Conservation (phyloP, 2,888 invertebrate genomes). For the Bedellia somnulentella region DNA sequence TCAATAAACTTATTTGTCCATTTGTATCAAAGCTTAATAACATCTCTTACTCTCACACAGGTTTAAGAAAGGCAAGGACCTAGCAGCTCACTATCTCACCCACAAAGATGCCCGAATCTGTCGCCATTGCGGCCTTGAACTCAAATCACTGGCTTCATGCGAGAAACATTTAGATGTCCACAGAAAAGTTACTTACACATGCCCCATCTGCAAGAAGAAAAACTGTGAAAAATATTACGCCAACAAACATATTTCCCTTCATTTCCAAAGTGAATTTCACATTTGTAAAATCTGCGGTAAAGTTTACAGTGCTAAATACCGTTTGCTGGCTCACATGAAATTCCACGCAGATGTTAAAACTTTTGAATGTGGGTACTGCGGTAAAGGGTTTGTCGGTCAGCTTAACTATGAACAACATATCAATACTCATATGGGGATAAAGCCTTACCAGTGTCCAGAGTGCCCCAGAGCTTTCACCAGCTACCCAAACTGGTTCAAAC, state of each 20-base stretch:
- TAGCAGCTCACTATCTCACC: conserved; percentile 25
- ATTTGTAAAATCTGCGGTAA: conserved; percentile 63
- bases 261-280: conserved; percentile 34
- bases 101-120: conserved; percentile 28
- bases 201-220: conserved; percentile 58
- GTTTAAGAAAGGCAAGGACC: conserved; percentile 26
- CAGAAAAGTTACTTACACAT: conserved; percentile 32
- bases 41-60: conserved; percentile 21
- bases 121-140: conserved; percentile 31
- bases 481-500: conserved; percentile 62
- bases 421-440: conserved; percentile 58
- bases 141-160: conserved; percentile 23
- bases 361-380: conserved; percentile 52
- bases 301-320: conserved; percentile 43
- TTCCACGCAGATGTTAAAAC: conserved; percentile 39
- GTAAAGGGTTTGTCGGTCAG: conserved; percentile 35
- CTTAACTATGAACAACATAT: conserved; percentile 47
- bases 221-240: conserved; percentile 46
- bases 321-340: conserved; percentile 31
- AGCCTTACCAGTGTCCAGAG: conserved; percentile 56
- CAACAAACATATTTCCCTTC: conserved; percentile 32
- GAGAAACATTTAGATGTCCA: conserved; percentile 33
- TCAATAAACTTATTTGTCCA: too few species aligned
- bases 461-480: conserved; percentile 59
- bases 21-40: too few species aligned